Evolutionary conservation across 1,140 invertebrate species (phyloP), one percentile per base, ranked within the genome.

Genomic region (Lithobius niger): DNA sequence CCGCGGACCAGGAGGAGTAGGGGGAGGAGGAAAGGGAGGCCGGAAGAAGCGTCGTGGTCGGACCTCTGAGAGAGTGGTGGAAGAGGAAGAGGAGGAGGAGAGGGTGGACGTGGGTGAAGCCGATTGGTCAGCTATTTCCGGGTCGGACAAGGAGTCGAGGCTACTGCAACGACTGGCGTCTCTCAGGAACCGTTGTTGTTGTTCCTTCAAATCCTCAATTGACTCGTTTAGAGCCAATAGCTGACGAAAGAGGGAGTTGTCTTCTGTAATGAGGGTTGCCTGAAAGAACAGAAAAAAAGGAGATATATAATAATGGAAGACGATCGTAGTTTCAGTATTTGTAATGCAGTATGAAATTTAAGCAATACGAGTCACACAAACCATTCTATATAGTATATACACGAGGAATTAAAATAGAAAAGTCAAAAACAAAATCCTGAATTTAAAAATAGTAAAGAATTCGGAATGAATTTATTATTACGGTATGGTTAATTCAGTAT

Each of bases 181-280:
- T 6, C 6, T 3, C n/a, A 22, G n/a, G 16, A 4, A 10, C 4
- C 19, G 19, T 2, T 43, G 22, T 3, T 52, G 51, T 24, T 54
- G 52, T 16, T 54, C 26, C 25, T 54, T 54, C 36, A 67, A 57
- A 43, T 64, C 61, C 4, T 60, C 59, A 44, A 67, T 66, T 4
- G 64, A 65, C 26, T 63, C 62, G 53, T 66, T 58, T 13, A 67
- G 57, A 3, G 62, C 58, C 21, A 66, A 55, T 6, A 66, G 59
- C 54, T 67, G 63, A 4, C 58, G 58, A 54, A 67, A 67, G 50
- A 67, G 63, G 44, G 63, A 60, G 59, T 67, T 64, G 55, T 67
- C 66, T 57, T 66, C 61, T 26, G 56, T 56, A 40, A 67, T 62
- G 48, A 67, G 54, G 10, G 63, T 65, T n/a, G 59, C 61, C 65